These are phyloP conservation scores for Trichomycterus rosablanca DNA, from an alignment of 2,113 vertebrate genomes.

Conservation along the genomic window DNA sequence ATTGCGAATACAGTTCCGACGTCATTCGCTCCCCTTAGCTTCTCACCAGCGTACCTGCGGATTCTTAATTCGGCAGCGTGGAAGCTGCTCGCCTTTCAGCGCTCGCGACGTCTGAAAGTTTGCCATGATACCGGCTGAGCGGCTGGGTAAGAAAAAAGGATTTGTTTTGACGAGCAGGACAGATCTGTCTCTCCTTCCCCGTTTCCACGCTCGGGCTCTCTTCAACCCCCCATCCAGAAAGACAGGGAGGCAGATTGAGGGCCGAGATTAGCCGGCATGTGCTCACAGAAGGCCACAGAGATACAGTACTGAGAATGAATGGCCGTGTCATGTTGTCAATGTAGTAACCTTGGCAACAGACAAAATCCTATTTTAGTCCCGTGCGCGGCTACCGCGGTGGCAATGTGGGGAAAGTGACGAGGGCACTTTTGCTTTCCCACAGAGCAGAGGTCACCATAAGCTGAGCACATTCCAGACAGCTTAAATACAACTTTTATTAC, in stretches of 20 bases:
- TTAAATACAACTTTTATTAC: conserved; percentile 5
- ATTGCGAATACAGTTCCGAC: conserved; percentile 65
- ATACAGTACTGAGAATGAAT: conserved; percentile 79
- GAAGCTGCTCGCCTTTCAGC: conserved; percentile 60
- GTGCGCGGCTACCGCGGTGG: conserved; percentile 58
- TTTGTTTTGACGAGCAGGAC: conserved; percentile 45
- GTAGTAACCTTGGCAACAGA: conserved; percentile 81
- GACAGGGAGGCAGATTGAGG: conserved; percentile 74
- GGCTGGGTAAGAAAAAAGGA: conserved; percentile 2
- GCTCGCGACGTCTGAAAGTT: conserved; percentile 40
- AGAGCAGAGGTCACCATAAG: conserved; percentile 2
- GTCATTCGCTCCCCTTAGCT: conserved; percentile 57
- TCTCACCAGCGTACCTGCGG: conserved; percentile 53
- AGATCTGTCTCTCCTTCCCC: conserved; percentile 41
- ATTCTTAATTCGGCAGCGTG: conserved; percentile 57
- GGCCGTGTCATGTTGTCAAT: conserved; percentile 78
- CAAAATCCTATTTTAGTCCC: conserved; percentile 72
- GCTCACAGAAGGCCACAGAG: conserved; percentile 77
- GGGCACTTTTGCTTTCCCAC: conserved; percentile 30
- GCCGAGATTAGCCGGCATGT: conserved; percentile 76
- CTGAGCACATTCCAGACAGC: not conserved
- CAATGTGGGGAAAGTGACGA: conserved; percentile 35
- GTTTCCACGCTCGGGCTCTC: conserved; percentile 28
- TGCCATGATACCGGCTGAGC: conserved; percentile 55
- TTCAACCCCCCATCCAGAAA: conserved; percentile 59